These are phyloP conservation scores for Rhopalosiphum nymphaeae DNA, from an alignment of 2,888 invertebrate species.

Conservation along the genomic window DNA sequence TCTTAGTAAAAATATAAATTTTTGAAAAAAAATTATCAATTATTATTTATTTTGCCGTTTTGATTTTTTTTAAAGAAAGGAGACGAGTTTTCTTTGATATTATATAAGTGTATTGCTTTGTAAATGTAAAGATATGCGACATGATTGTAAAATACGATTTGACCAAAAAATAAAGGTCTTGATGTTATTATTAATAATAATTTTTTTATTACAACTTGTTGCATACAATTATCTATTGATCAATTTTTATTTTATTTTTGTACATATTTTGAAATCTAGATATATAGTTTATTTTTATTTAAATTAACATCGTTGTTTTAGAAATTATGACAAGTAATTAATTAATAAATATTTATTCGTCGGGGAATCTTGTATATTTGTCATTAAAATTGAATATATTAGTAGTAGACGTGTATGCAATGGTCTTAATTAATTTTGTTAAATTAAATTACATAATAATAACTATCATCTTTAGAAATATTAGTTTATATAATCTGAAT, in stretches of 20 bases:
- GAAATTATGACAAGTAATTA: not conserved
- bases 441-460: constrained; percentile 6
- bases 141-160: not conserved
- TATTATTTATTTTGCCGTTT: not conserved
- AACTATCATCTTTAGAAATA: not conserved
- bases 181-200: not conserved
- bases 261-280: not conserved
- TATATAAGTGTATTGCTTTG: not conserved
- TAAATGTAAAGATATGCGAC: not conserved
- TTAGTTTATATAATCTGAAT: not conserved
- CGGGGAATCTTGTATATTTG: not conserved
- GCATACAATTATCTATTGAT: not conserved
- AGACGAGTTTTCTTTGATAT: not conserved
- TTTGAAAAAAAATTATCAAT: not conserved
- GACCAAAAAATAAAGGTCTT: not conserved
- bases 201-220: not conserved
- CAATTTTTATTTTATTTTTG: not conserved
- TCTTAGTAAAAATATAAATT: not conserved
- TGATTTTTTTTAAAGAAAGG: not conserved
- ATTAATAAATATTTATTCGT: constrained; percentile 5
- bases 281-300: not conserved
- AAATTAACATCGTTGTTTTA: not conserved
- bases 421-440: constrained; percentile 5
- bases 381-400: constrained; percentile 2
- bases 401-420: not conserved